A percentile compares a stretch with the other conserved stretches of the same genome.
These are phyloP conservation scores for Frankliniella intonsa DNA, from an alignment of 2,888 invertebrate genomes.

Conservation along the genomic window DNA sequence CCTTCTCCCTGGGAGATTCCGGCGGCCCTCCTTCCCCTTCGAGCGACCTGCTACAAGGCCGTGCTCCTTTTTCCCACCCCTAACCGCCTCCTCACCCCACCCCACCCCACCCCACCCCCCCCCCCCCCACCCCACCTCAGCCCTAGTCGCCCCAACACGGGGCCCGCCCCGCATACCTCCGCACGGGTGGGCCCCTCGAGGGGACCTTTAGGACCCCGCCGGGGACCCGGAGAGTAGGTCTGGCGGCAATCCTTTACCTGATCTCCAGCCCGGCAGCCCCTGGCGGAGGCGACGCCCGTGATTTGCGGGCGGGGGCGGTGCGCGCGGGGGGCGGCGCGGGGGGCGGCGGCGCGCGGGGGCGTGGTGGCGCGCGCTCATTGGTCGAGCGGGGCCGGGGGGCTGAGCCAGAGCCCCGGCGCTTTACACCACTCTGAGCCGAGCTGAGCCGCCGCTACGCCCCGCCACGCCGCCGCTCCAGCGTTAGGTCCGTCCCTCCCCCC, in stretches of 20 bases:
- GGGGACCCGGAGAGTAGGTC: neutral
- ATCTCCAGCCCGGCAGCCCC: neutral
- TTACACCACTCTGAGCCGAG: neutral
- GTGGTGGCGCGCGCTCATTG: conserved; percentile 6
- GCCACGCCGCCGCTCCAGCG: neutral
- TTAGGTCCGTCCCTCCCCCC: neutral
- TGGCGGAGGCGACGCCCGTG: too few relatives aligned
- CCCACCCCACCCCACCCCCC: neutral
- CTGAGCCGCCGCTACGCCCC: neutral
- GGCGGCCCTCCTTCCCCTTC: too few relatives aligned
- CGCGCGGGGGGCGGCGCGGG: neutral
- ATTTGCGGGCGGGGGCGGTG: neutral
- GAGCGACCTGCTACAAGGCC: too few relatives aligned
- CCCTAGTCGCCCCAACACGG: neutral
- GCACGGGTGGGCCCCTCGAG: neutral
- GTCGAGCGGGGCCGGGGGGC: neutral
- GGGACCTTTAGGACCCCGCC: neutral
- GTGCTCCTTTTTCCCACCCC: too few relatives aligned
- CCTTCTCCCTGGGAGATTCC: too few relatives aligned
- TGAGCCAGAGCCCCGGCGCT: neutral
- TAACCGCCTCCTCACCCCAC: neutral
- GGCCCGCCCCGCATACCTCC: too few relatives aligned
- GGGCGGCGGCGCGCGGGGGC: neutral
- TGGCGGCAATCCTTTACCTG: neutral
- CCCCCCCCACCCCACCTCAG: too few relatives aligned